Evolutionary conservation across 92 coral and sea anemone genomes (phyloP), one percentile per base, ranked within the genome.

Genomic region (Porites cylindrica): DNA sequence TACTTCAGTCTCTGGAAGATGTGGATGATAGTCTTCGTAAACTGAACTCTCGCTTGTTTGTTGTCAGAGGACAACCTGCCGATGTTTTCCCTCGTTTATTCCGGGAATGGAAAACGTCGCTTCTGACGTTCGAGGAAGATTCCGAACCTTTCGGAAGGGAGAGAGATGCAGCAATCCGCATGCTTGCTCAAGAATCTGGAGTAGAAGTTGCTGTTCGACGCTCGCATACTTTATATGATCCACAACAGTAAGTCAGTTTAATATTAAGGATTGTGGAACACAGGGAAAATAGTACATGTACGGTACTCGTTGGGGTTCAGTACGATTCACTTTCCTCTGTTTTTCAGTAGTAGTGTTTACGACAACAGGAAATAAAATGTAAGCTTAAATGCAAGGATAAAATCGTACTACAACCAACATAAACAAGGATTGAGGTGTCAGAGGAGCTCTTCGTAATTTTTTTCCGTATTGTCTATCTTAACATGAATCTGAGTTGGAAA

Each of bases 61-160:
- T 96, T 8, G 85, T 96, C 59, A 89, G 99, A 10, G 99, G 98
- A 1, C 98, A 95, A 65, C 98, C 99, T 1, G 82, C 92, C 10
- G 94, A 88, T 66, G 95, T 88, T 17, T 86, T 96, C 23, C 95
- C 96, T 7, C 90, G 88, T 26, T 85, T 95, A 75, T 95, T 96
- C 64, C 61, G 70, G 64, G 95, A 96, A 67, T 96, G 99, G 99
- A 89, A 88, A 38, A 92, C 93, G 54, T 93, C 95, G 7, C 92
- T 87, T 70, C 82, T 96, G 54, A 96, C 98, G 18, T 93, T 96
- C 86, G 96, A 92, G 75, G 95, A 92, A 56, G 99, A 94, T 85
- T 91, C 96, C 1, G 98, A 95, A 58, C 99, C 99, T 29, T 96
- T 91, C 91, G 98, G 96, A 18, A 91, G 92, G 56, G 96, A 95